Conservation (phyloP, 2,888 invertebrate genomes). For the Acrobasis suavella region DNA sequence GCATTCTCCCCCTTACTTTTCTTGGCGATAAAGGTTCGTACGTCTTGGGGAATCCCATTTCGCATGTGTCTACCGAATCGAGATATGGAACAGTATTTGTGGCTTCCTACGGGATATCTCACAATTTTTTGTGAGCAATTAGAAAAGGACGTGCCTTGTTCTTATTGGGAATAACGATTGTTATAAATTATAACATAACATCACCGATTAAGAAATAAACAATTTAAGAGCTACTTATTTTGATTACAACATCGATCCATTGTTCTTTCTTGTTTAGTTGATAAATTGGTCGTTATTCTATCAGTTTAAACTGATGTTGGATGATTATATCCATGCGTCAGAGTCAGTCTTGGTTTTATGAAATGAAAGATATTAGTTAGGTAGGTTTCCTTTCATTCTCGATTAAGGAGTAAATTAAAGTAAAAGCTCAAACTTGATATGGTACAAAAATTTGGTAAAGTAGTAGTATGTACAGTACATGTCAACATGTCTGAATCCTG, state of each 20-base stretch:
- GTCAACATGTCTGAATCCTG: too few relatives aligned
- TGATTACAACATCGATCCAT: neutral
- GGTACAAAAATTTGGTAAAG: too few relatives aligned
- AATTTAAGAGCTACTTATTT: neutral
- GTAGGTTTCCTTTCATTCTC: too few relatives aligned
- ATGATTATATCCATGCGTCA: neutral
- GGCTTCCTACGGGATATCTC: constrained; percentile 4
- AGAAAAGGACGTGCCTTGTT: constrained; percentile 4
- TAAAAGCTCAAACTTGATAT: too few relatives aligned
- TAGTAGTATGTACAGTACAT: too few relatives aligned
- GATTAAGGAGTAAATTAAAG: too few relatives aligned
- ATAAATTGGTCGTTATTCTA: neutral
- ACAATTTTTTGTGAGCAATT: constrained; percentile 12
- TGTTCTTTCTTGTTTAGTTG: neutral
- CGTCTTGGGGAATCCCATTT: constrained; percentile 20
- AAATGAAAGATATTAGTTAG: neutral
- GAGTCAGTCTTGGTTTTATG: neutral
- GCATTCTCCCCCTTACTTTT: constrained; percentile 10
- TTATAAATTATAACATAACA: neutral
- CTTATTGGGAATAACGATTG: neutral
- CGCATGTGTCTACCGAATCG: constrained; percentile 19
- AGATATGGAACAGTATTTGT: constrained; percentile 19
- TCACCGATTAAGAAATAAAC: neutral
- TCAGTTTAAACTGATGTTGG: neutral
- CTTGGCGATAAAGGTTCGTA: constrained; percentile 18